Base-by-base conservation (phyloP, 2,797 vertebrate species). In the Propithecus deckenii region DNA sequence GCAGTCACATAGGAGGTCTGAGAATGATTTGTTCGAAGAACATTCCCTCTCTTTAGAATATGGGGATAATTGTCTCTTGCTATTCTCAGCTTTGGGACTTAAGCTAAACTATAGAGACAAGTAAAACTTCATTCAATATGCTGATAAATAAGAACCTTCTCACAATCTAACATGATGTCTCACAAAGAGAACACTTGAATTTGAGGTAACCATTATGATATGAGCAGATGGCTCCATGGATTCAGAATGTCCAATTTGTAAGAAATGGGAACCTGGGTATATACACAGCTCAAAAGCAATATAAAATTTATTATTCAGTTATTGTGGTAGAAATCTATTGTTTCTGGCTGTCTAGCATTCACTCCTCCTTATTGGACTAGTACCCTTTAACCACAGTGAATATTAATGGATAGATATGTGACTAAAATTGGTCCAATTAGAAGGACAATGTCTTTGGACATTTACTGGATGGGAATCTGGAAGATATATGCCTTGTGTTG, bases 71-170 rank as follows among this genome's bases (percentile, higher is more conserved):
- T 80, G 75, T 79, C 43, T 96, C 72, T 75, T 65, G n/a, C 23
- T 84, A 28, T 50, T 95, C 14, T 75, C 48, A 65, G 83, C 35
- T 96, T 91, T 85, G 32, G 41, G 25, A 48, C 76, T 79, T 96
- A 32, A 76, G 81, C 22, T 87, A 86, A 57, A 78, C 63, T 48
- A 59, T 10, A 76, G 22, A 84, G 65, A 81, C 28, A 52, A 85
- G 30, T 48, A 75, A 48, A 90, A 41, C 69, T 61, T 90, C 10
- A 28, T 89, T 61, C n/a, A 88, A 5, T 30, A 3, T 46, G 32
- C 30, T 55, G 17, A 67, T 86, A 85, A 91, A 50, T 35, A 75
- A 75, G 75, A 91, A 69, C 41, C 28, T 81, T 63, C 55, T 88
- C 38, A 80, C 32, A 32, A 22, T 61, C 43, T 38, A 50, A 8